Percentiles rank a stretch among this genome's conserved stretches.
These are phyloP conservation scores for Aethina tumida DNA, from an alignment of 1,140 invertebrate species.

Conservation along the genomic window DNA sequence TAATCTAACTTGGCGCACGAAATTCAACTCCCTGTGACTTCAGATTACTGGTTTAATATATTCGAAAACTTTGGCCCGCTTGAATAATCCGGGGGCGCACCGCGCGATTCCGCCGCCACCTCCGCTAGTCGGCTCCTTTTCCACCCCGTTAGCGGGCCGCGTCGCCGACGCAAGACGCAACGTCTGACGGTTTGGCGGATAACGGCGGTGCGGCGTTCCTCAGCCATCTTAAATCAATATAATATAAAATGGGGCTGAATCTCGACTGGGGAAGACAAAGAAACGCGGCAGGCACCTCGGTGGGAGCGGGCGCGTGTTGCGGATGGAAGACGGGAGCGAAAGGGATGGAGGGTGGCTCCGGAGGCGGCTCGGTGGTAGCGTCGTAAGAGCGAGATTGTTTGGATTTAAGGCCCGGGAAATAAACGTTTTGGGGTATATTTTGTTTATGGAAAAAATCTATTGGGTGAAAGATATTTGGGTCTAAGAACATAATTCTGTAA, in stretches of 20 bases:
- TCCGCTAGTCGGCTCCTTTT: neutral
- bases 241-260: constrained; percentile 34
- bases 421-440: no score
- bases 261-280: constrained; percentile 31
- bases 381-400: constrained; percentile 1
- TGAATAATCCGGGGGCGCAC: constrained; percentile 7
- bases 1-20: constrained; percentile 25
- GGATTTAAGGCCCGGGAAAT: no score
- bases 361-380: neutral
- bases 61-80: constrained; percentile 21
- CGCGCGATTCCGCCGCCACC: neutral
- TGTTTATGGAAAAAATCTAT: no score
- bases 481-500: no score
- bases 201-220: constrained; percentile 11
- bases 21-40: constrained; percentile 21
- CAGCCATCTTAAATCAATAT: constrained; percentile 35
- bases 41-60: constrained; percentile 21
- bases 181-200: neutral
- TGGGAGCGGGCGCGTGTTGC: constrained; percentile 10
- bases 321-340: no score
- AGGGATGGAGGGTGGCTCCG: neutral
- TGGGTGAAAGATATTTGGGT: no score
- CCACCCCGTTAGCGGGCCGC: neutral
- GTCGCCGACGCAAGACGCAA: neutral
- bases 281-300: constrained; percentile 20